Conservation (phyloP, 2,888 invertebrate species). For the Physocephala rufipes region DNA sequence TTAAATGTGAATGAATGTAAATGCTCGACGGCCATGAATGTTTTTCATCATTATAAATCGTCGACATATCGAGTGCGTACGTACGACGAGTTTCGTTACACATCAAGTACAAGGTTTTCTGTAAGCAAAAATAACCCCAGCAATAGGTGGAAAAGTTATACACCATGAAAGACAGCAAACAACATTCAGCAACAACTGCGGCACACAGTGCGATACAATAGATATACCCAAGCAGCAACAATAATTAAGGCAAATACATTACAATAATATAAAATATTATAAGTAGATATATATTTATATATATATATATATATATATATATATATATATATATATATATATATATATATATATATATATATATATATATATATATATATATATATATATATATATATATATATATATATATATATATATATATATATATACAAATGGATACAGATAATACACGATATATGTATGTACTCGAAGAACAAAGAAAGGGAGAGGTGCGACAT, state of each 20-base stretch:
- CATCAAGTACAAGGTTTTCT: conserved; percentile 23
- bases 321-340: too few relatives aligned
- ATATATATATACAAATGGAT: background rate
- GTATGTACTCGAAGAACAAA: background rate
- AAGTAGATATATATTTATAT: background rate
- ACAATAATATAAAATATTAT: background rate
- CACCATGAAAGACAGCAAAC: conserved; percentile 21
- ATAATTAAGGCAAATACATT: background rate
- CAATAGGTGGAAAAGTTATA: conserved; percentile 14
- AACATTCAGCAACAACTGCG: too few relatives aligned
- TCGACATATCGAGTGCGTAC: background rate
- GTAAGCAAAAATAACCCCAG: background rate
- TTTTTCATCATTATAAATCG: conserved; percentile 1
- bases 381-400: too few relatives aligned
- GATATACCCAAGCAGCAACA: background rate
- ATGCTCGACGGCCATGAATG: background rate
- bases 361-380: too few relatives aligned
- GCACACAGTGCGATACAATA: too few relatives aligned
- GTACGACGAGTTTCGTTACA: background rate
- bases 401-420: background rate
- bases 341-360: background rate
- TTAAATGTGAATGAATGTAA: too few relatives aligned
- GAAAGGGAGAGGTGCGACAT: too few relatives aligned
- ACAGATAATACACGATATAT: background rate
- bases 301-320: too few relatives aligned